These are phyloP conservation scores for Sorex maritimensis DNA, from an alignment of 2,797 vertebrate genomes.

Conservation along the genomic window DNA sequence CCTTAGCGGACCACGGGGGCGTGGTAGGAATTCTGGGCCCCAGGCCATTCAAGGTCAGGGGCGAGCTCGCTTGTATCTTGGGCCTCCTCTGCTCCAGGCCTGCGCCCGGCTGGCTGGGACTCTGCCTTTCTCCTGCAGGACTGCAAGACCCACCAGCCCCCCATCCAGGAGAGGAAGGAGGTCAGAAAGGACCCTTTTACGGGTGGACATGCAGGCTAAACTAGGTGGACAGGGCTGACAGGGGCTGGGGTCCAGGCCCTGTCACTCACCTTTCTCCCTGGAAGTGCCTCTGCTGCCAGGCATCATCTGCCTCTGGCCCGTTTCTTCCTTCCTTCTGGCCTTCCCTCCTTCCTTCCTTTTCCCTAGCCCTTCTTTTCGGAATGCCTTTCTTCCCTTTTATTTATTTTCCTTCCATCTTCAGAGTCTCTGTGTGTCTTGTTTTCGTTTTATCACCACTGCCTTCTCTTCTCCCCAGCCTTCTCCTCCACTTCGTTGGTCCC, in stretches of 20 bases:
- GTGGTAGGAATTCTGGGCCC: slow-evolving; percentile 88
- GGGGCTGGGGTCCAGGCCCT: slow-evolving; percentile 43
- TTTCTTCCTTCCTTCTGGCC: not conserved
- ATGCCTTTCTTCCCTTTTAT: not conserved
- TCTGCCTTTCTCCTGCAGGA: not conserved
- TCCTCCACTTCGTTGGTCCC: not conserved
- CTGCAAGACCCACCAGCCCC: not conserved
- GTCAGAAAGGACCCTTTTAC: not conserved
- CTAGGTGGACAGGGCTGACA: not conserved
- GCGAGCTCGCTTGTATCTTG: slow-evolving; percentile 70
- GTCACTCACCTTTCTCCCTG: slow-evolving; percentile 33
- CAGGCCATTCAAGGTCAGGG: slow-evolving; percentile 92
- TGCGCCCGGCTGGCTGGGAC: not conserved
- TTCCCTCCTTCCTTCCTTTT: not conserved
- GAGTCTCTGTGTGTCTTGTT: slow-evolving; percentile 5
- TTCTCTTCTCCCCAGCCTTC: not conserved
- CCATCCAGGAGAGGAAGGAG: not conserved
- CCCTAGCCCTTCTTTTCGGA: not conserved
- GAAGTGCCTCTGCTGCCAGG: not conserved
- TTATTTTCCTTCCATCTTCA: not conserved
- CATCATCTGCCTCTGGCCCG: not conserved
- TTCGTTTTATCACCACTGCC: not conserved
- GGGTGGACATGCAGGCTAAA: not conserved
- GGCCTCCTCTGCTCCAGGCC: not conserved
- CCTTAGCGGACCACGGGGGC: slow-evolving; percentile 84